A percentile compares a stretch with the other conserved stretches of the same genome.
These are phyloP conservation scores for Eupithecia centaureata DNA, from an alignment of 2,888 invertebrate genomes.

Conservation along the genomic window DNA sequence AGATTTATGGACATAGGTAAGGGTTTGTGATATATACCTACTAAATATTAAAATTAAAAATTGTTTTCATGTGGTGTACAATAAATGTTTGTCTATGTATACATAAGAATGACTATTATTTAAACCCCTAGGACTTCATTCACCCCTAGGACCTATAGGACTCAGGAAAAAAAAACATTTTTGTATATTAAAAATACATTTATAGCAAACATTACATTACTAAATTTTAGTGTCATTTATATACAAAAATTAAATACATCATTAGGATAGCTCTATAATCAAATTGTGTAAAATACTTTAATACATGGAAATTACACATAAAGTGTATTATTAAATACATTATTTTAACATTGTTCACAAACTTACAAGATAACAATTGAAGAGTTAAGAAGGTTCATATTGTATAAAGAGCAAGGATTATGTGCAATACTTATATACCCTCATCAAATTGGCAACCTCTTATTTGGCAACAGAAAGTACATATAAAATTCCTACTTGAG, in stretches of 20 bases:
- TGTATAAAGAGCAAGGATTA: background rate
- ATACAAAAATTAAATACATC: conserved; percentile 81
- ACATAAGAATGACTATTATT: background rate
- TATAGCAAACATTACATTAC: conserved; percentile 81
- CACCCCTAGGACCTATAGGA: background rate
- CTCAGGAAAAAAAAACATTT: conserved; percentile 50
- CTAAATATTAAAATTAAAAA: background rate
- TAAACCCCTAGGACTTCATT: too few relatives aligned
- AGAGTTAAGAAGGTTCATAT: conserved; percentile 20
- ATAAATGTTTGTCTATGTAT: background rate
- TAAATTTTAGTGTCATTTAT: conserved; percentile 80
- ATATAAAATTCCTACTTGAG: background rate
- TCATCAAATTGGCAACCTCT: conserved; percentile 61
- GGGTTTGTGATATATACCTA: conserved; percentile 27
- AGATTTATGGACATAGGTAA: too few relatives aligned
- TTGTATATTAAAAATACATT: conserved; percentile 83
- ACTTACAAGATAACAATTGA: conserved; percentile 60
- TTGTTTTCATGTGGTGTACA: background rate
- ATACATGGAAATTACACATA: conserved; percentile 55
- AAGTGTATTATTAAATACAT: conserved; percentile 46
- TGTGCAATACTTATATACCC: conserved; percentile 7
- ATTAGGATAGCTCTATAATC: conserved; percentile 56
- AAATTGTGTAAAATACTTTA: conserved; percentile 65
- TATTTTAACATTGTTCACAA: conserved; percentile 45
- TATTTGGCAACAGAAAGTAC: conserved; percentile 67